Percentiles rank a stretch among this genome's conserved stretches.
Evolutionary conservation across 37 sponge, comb jelly and placozoan species (phyloP).

Genomic region (Aplysina aerophoba): DNA sequence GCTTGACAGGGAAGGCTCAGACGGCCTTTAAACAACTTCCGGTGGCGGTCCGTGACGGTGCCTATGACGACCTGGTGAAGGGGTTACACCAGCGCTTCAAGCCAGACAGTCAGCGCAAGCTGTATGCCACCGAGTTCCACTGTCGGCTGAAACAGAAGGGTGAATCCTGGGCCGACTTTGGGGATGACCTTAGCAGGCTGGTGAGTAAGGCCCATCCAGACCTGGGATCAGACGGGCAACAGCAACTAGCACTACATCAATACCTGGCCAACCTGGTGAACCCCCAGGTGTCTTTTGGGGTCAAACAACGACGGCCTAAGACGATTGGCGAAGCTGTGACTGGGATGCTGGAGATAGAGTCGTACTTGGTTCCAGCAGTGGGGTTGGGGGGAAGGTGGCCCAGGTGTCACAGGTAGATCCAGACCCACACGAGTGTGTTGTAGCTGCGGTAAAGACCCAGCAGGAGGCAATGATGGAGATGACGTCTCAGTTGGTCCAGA

Average conservation of each 20-base stretch:
- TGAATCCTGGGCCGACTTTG: neutral
- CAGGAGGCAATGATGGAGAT: too few relatives aligned
- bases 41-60: neutral
- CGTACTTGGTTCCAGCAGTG: too few relatives aligned
- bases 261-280: neutral
- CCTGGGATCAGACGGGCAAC: neutral
- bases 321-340: neutral
- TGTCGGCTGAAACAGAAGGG: too few relatives aligned
- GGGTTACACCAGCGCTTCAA: too few relatives aligned
- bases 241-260: neutral
- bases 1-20: constrained; percentile 4
- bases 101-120: neutral
- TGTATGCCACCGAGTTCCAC: neutral
- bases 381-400: too few relatives aligned
- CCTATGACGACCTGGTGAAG: neutral
- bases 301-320: neutral
- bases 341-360: neutral
- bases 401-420: too few relatives aligned
- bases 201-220: neutral
- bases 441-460: too few relatives aligned
- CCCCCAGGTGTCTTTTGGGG: neutral
- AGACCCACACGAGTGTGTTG: too few relatives aligned
- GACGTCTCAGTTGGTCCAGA: too few relatives aligned
- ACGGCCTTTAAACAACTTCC: neutral
- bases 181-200: neutral